Evolutionary conservation across 2,797 vertebrate species (phyloP).

Genomic region (Parauchenoglanis punctatus): DNA sequence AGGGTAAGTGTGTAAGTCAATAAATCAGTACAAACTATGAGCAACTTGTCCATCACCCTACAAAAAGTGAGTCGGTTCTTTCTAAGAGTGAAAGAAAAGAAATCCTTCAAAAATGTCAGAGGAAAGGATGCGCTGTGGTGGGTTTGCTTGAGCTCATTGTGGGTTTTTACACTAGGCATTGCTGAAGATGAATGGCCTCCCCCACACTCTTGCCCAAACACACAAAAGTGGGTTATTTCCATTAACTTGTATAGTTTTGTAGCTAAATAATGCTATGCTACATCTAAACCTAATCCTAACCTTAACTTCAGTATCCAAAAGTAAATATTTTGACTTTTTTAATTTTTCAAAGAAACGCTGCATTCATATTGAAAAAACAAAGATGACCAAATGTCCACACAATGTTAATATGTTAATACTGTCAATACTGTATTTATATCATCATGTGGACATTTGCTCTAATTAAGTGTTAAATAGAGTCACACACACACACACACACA

Average conservation of each 20-base stretch:
- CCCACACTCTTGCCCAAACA: background rate
- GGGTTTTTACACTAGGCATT: background rate
- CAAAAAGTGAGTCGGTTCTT: constrained; percentile 32
- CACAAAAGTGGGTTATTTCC: constrained; percentile 16
- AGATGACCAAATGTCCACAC: constrained; percentile 22
- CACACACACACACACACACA: constrained; percentile 9
- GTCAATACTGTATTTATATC: constrained; percentile 5
- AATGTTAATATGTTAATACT: background rate
- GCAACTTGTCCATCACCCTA: constrained; percentile 46
- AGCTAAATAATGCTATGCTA: constrained; percentile 29
- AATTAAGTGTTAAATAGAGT: background rate
- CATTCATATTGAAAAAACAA: background rate
- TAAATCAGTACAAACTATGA: constrained; percentile 46
- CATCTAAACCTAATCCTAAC: constrained; percentile 32
- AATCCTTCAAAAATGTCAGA: constrained; percentile 3
- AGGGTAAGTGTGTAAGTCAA: constrained; percentile 43
- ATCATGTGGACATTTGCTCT: constrained; percentile 11
- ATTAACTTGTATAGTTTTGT: constrained; percentile 10
- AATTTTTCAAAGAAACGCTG: constrained; percentile 8
- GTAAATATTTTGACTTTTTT: background rate
- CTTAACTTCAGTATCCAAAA: constrained; percentile 32
- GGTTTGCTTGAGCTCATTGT: constrained; percentile 19
- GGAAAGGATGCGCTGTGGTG: background rate
- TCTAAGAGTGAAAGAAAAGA: constrained; percentile 31
- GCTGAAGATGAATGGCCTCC: background rate